These are phyloP conservation scores for Tolypeutes matacus DNA, from an alignment of 2,797 vertebrate species.

Conservation along the genomic window DNA sequence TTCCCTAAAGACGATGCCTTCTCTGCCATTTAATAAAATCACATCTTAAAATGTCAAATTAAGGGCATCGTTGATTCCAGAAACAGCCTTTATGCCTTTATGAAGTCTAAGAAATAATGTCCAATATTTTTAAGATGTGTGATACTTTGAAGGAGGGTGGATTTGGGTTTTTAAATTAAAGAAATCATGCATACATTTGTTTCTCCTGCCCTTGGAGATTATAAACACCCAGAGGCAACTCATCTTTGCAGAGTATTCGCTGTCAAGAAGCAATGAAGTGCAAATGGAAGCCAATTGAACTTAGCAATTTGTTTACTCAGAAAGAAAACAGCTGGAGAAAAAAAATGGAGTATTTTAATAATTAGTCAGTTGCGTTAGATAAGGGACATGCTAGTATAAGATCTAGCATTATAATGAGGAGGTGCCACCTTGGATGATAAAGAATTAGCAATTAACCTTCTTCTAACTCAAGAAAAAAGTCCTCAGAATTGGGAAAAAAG, in stretches of 20 bases:
- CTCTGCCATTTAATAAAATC: slow-evolving; percentile 59
- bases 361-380: slow-evolving; percentile 82
- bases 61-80: neutral
- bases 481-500: neutral
- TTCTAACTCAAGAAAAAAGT: slow-evolving; percentile 72
- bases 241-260: slow-evolving; percentile 81
- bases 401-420: slow-evolving; percentile 83
- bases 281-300: slow-evolving; percentile 84
- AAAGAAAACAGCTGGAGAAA: slow-evolving; percentile 85
- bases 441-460: slow-evolving; percentile 80
- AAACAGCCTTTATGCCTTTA: neutral
- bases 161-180: slow-evolving; percentile 73
- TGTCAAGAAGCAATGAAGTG: slow-evolving; percentile 87
- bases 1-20: neutral
- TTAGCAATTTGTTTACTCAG: slow-evolving; percentile 84
- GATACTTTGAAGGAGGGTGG: slow-evolving; percentile 45
- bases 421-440: slow-evolving; percentile 61
- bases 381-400: slow-evolving; percentile 72
- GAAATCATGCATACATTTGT: slow-evolving; percentile 77
- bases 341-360: slow-evolving; percentile 83
- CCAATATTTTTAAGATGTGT: slow-evolving; percentile 33
- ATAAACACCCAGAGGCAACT: slow-evolving; percentile 79
- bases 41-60: slow-evolving; percentile 45
- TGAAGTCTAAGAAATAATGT: slow-evolving; percentile 48
- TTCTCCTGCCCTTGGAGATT: slow-evolving; percentile 81